Conservation (phyloP, 2,888 invertebrate species). For the Acronicta aceris region DNA sequence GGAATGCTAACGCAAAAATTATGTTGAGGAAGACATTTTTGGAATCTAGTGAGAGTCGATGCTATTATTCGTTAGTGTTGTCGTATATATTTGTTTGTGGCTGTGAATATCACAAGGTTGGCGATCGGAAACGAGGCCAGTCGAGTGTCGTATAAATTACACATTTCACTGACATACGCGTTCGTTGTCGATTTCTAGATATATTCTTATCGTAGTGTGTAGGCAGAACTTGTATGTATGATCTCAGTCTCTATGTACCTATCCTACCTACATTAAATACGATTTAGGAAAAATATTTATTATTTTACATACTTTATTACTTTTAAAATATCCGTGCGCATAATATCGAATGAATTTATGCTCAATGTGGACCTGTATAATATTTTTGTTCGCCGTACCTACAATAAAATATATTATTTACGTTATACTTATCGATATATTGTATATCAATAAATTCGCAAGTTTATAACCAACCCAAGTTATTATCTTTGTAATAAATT, state of each 20-base stretch:
- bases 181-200: constrained; percentile 37
- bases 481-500: constrained; percentile 31
- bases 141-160: constrained; percentile 59
- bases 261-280: too few species aligned
- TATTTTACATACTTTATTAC: neutral
- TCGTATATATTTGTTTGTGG: constrained; percentile 52
- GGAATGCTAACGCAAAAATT: constrained; percentile 57
- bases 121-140: constrained; percentile 48
- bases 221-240: constrained; percentile 18
- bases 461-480: constrained; percentile 22
- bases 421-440: constrained; percentile 19
- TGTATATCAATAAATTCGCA: constrained; percentile 30
- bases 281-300: neutral
- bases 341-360: too few species aligned
- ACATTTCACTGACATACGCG: constrained; percentile 55
- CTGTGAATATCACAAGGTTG: constrained; percentile 47
- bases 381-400: neutral
- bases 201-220: constrained; percentile 33
- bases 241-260: constrained; percentile 3
- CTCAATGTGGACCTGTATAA: neutral
- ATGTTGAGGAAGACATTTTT: constrained; percentile 56
- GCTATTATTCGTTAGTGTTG: constrained; percentile 52
- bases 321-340: neutral
- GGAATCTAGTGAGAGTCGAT: constrained; percentile 44
- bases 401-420: constrained; percentile 14